Evolutionary conservation across 2,113 vertebrate genomes (phyloP).

Genomic region (Halichoerus grypus): DNA sequence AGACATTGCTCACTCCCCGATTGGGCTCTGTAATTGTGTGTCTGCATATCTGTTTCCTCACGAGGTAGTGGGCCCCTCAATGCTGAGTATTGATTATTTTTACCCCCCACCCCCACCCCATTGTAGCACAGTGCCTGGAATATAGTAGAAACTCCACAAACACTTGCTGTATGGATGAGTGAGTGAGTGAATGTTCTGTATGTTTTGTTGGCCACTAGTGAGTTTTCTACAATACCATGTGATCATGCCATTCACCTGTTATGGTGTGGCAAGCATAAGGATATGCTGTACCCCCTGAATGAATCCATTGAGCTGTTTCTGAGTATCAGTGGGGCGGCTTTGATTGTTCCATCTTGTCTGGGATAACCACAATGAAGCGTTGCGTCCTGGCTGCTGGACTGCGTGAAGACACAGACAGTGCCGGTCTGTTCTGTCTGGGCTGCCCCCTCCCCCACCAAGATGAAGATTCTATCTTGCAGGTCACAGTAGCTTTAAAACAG

Average conservation of each 20-base stretch:
- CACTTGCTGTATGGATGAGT: neutral
- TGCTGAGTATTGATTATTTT: neutral
- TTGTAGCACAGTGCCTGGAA: neutral
- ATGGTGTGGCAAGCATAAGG: neutral
- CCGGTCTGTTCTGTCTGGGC: accelerated
- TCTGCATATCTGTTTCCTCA: neutral
- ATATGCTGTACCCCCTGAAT: neutral
- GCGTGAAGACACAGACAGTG: neutral
- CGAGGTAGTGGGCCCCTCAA: neutral
- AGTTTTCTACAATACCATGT: neutral
- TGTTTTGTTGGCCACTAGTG: neutral
- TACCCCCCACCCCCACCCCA: neutral
- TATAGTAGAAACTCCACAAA: neutral
- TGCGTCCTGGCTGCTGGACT: neutral
- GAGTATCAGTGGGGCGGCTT: too few species aligned
- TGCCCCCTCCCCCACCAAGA: neutral
- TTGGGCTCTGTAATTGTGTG: neutral
- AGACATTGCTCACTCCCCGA: neutral
- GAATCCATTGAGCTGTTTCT: neutral
- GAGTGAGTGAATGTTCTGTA: neutral
- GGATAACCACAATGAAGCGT: neutral
- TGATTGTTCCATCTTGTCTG: neutral
- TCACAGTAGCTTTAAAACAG: neutral
- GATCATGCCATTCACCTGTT: neutral
- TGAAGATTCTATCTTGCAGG: neutral